These are phyloP conservation scores for Crematogaster levior DNA, from an alignment of 2,888 invertebrate species.

Conservation along the genomic window DNA sequence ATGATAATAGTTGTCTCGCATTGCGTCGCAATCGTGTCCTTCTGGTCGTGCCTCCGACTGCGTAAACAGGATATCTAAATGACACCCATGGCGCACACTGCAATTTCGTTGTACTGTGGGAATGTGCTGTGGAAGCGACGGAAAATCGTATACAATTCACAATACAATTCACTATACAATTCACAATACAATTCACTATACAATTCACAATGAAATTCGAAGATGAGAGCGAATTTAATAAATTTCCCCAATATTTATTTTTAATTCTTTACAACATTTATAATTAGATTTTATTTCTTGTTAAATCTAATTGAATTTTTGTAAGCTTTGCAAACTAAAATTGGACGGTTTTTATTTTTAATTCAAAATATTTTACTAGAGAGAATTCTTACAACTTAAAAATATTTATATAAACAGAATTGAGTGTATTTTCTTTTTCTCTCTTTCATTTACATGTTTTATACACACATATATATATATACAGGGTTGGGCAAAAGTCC, in stretches of 20 bases:
- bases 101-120: slow-evolving; percentile 49
- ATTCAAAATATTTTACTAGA: not conserved
- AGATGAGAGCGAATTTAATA: not conserved
- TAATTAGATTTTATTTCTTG: not conserved
- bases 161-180: too few species aligned
- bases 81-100: slow-evolving; percentile 54
- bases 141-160: not conserved
- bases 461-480: not conserved
- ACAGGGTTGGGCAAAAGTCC: too few species aligned
- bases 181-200: too few species aligned
- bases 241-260: not conserved
- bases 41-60: slow-evolving; percentile 57
- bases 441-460: not conserved
- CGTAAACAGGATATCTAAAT: slow-evolving; percentile 65
- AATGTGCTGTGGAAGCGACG: slow-evolving; percentile 8
- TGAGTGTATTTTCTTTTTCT: not conserved
- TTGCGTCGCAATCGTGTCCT: slow-evolving; percentile 57
- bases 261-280: not conserved
- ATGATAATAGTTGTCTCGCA: slow-evolving; percentile 29
- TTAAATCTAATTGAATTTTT: not conserved
- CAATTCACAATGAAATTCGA: not conserved
- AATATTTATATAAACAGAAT: not conserved
- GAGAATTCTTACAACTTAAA: not conserved
- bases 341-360: not conserved
- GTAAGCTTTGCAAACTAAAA: not conserved